Evolutionary conservation across 2,797 vertebrate species (phyloP).

Genomic region (Ceryle rudis): DNA sequence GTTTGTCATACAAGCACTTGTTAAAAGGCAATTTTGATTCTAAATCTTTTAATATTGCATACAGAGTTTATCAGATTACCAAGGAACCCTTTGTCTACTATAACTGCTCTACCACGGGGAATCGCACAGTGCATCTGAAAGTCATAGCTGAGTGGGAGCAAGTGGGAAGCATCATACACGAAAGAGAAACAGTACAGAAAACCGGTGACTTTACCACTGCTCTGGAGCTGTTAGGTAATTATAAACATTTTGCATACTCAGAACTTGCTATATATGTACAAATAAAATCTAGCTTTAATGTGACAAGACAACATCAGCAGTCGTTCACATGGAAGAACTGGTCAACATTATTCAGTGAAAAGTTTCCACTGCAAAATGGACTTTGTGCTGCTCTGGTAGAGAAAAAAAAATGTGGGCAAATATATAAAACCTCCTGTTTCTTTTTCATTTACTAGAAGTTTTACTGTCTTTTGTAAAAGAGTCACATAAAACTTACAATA

Average conservation of each 20-base stretch:
- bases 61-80: constrained; percentile 83
- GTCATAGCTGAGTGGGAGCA: constrained; percentile 76
- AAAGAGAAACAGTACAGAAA: constrained; percentile 62
- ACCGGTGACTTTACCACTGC: constrained; percentile 80
- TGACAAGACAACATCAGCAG: background rate
- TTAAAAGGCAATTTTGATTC: background rate
- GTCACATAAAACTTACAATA: background rate
- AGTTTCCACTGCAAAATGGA: background rate
- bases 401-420: background rate
- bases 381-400: accelerated
- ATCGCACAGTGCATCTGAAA: constrained; percentile 81
- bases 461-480: background rate
- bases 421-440: background rate
- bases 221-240: constrained; percentile 83
- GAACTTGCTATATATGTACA: accelerated
- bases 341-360: accelerated
- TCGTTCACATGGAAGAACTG: background rate
- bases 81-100: constrained; percentile 81
- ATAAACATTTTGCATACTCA: background rate
- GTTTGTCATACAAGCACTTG: background rate
- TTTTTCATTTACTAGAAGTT: background rate
- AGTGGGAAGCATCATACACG: background rate
- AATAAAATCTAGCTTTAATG: background rate
- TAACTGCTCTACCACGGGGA: constrained; percentile 80
- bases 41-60: background rate